Evolutionary conservation across 92 coral and sea anemone species (phyloP), one percentile per base, ranked within the genome.

Genomic region (Parazoanthus darwini): DNA sequence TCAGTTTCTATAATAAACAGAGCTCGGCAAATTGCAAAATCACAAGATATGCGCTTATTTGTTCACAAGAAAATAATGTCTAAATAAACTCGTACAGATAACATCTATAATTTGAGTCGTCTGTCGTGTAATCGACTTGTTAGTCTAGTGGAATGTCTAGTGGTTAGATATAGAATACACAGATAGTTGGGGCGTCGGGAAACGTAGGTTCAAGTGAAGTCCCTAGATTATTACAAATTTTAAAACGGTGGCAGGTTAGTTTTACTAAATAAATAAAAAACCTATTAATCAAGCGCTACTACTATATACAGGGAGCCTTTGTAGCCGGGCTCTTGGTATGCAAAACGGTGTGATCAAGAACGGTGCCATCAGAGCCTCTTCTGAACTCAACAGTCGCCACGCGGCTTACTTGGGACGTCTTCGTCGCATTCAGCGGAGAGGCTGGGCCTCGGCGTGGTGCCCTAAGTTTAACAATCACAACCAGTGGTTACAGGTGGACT

Each of bases 261-360:
- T 63, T 58, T 63, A 23, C 70, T 63, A 63, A 3, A 20, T 2
- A 18, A 4, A 20, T 23, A 63, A 8, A 63, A 63, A 20, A 63
- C 59, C 3, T 18, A 63, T 18, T 4, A 63, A 23, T 63, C 70
- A 63, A 18, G n/a, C 26, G 22, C 26, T 63, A 22, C 25, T 63
- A 3, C 26, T 23, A 63, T 33, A 33, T 15, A 26, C 68, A 93
- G 95, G 75, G 37, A 84, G 88, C 74, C 77, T 85, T 43, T 93
- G 98, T 59, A 80, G 86, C 81, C 77, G 83, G 25, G 93, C 98
- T 4, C 91, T 94, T 26, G 98, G 97, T 36, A 79, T 95, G 89
- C 88, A 91, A 76, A 94, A 89, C 54, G 89, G 88, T 25, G 90
- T 93, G 46, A 91, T 96, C 42, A 88, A 82, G 42, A 91, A 93